These are phyloP conservation scores for Halichoeres trimaculatus DNA, from an alignment of 2,113 vertebrate species.

Conservation along the genomic window DNA sequence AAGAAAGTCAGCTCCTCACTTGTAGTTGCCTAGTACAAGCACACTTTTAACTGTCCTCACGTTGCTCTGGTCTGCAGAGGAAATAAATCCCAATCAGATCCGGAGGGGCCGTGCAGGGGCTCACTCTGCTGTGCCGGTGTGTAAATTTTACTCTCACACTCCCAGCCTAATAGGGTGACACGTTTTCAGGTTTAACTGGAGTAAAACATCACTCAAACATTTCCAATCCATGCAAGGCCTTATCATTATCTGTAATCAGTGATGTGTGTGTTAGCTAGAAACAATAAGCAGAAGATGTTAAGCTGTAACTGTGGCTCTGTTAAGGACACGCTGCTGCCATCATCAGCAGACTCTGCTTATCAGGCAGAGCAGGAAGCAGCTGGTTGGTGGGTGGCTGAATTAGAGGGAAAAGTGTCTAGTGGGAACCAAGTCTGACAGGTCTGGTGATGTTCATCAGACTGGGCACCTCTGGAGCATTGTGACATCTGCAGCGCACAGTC, in stretches of 20 bases:
- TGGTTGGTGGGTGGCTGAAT: constrained; percentile 49
- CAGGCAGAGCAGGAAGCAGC: constrained; percentile 61
- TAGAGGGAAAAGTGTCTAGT: constrained; percentile 17
- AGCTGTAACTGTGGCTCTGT: constrained; percentile 10
- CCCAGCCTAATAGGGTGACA: background rate
- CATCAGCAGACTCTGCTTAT: constrained; percentile 45
- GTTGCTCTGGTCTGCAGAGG: constrained; percentile 25
- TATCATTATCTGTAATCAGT: background rate
- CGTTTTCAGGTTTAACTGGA: background rate
- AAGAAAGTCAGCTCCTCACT: no score
- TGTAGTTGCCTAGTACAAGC: no score
- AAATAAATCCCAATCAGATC: constrained; percentile 37
- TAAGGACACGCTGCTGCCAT: constrained; percentile 21
- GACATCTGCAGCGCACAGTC: constrained; percentile 13
- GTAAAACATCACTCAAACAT: background rate
- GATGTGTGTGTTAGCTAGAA: constrained; percentile 29
- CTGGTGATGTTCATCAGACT: constrained; percentile 37
- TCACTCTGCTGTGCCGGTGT: background rate
- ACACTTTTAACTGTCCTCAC: constrained; percentile 15
- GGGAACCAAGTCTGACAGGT: constrained; percentile 35
- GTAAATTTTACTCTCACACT: background rate
- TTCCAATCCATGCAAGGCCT: background rate
- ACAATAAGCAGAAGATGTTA: background rate
- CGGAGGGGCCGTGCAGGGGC: background rate
- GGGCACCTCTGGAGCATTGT: constrained; percentile 24